These are phyloP conservation scores for Chiroxiphia lanceolata DNA, from an alignment of 2,797 vertebrate genomes.

Conservation along the genomic window DNA sequence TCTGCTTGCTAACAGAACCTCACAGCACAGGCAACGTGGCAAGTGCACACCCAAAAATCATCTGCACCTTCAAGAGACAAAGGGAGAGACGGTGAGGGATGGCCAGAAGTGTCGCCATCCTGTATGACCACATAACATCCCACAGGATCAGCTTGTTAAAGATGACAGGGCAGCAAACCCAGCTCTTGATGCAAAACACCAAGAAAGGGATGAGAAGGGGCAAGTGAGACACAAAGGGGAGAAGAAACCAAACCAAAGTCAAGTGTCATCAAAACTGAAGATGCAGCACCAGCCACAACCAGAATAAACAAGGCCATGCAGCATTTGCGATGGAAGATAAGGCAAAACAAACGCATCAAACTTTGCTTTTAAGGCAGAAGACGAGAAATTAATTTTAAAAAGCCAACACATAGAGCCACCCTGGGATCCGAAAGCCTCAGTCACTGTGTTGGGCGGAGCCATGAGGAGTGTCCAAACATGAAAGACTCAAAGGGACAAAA, in stretches of 20 bases:
- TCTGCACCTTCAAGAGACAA: neutral
- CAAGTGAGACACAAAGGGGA: neutral
- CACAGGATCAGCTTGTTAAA: constrained; percentile 24
- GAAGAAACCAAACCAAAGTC: neutral
- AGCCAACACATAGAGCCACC: neutral
- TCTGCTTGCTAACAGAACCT: neutral
- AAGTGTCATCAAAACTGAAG: constrained; percentile 20
- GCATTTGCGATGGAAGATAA: constrained; percentile 4
- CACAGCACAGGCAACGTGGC: neutral
- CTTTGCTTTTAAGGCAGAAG: constrained; percentile 13
- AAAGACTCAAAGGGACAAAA: neutral
- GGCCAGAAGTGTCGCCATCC: neutral
- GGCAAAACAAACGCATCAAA: constrained; percentile 10
- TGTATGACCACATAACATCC: constrained; percentile 31
- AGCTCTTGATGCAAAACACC: neutral
- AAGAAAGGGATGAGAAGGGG: neutral
- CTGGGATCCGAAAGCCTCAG: constrained; percentile 54
- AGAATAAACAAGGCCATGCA: constrained; percentile 62
- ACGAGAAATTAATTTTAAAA: constrained; percentile 1
- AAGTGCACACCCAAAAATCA: neutral
- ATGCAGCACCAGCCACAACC: constrained; percentile 21
- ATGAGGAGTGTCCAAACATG: neutral
- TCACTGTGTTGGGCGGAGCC: constrained; percentile 18
- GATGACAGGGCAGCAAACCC: constrained; percentile 3
- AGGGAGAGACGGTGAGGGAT: neutral